A percentile compares a stretch with the other conserved stretches of the same genome.
These are phyloP conservation scores for Drosophila barbarae DNA, from an alignment of 2,888 invertebrate genomes.

Conservation along the genomic window DNA sequence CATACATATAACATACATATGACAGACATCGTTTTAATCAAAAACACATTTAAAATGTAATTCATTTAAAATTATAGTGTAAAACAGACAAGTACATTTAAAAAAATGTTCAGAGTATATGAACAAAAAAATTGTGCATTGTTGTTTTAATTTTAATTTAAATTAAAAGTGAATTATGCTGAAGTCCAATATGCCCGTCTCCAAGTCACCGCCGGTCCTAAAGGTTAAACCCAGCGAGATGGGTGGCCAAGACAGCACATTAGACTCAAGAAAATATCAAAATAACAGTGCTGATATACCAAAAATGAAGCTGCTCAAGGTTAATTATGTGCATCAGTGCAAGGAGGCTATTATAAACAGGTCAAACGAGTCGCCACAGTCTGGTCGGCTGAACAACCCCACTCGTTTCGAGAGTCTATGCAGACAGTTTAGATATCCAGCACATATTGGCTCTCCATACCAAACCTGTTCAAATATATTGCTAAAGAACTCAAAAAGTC, in stretches of 20 bases:
- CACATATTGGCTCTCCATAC: background rate
- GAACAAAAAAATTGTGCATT: background rate
- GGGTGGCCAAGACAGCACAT: slow-evolving; percentile 66
- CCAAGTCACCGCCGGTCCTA: slow-evolving; percentile 50
- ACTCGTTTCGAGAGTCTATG: slow-evolving; percentile 53
- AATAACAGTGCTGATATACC: slow-evolving; percentile 73
- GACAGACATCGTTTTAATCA: too few species aligned
- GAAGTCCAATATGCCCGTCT: slow-evolving; percentile 67
- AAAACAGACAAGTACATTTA: background rate
- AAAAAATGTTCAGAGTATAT: background rate
- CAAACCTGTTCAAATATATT: slow-evolving; percentile 6
- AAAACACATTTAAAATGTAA: background rate
- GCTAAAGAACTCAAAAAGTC: slow-evolving; percentile 33
- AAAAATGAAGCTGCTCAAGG: slow-evolving; percentile 79
- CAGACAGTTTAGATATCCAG: slow-evolving; percentile 15
- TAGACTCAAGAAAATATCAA: slow-evolving; percentile 75
- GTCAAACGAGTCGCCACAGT: slow-evolving; percentile 49
- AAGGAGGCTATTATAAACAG: slow-evolving; percentile 75
- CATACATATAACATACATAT: background rate
- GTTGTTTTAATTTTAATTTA: background rate
- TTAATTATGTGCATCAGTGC: slow-evolving; percentile 78
- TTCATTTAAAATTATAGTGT: background rate
- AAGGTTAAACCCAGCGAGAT: slow-evolving; percentile 60
- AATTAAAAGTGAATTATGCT: background rate
- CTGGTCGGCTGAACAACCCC: slow-evolving; percentile 52